These are phyloP conservation scores for Chromoteleia sp. DNA, from an alignment of 2,888 invertebrate species.

Conservation along the genomic window DNA sequence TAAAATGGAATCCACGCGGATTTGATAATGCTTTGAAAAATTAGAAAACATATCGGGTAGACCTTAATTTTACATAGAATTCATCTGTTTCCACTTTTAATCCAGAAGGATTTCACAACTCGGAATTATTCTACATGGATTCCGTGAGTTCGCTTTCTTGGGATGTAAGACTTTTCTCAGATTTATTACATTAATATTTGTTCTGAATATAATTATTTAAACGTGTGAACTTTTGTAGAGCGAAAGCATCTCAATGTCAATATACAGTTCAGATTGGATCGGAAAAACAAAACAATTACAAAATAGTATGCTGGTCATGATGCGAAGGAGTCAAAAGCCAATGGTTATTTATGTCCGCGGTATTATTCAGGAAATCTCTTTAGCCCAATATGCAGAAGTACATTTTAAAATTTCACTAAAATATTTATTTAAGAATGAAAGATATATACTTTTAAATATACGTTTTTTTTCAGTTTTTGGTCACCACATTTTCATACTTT, in stretches of 20 bases:
- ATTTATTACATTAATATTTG: no score
- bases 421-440: neutral
- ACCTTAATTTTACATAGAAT: no score
- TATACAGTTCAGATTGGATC: slow-evolving; percentile 22
- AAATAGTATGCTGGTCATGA: slow-evolving; percentile 23
- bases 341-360: slow-evolving; percentile 18
- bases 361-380: slow-evolving; percentile 22
- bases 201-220: no score
- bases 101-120: no score
- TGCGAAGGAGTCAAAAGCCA: slow-evolving; percentile 35
- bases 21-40: no score
- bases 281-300: slow-evolving; percentile 8
- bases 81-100: no score
- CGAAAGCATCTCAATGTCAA: neutral
- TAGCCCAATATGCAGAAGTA: slow-evolving; percentile 38
- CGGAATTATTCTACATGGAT: no score
- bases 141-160: no score
- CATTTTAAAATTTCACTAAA: neutral
- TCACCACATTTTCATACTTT: slow-evolving; percentile 62
- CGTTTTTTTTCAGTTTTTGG: slow-evolving; percentile 59
- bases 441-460: neutral
- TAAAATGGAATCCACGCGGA: no score
- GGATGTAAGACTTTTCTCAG: no score
- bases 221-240: slow-evolving; percentile 35
- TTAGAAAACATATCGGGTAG: no score